Evolutionary conservation across 2,113 vertebrate genomes (phyloP).

Genomic region (Gorsachius goisagi): DNA sequence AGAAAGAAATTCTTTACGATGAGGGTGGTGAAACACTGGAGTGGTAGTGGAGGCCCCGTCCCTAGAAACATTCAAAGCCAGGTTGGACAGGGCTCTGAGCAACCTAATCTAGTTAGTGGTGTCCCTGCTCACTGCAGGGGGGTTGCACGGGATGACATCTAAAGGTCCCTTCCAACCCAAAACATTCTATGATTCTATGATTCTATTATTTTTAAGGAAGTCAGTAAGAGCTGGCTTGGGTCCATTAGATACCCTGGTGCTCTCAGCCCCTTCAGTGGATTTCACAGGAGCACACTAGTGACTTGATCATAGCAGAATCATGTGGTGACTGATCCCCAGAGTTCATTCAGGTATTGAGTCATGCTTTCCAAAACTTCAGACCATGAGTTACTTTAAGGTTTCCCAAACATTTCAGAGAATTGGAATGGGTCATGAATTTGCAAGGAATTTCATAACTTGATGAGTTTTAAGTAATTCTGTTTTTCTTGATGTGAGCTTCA

Average conservation of each 20-base stretch:
- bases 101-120: too few relatives aligned
- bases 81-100: too few relatives aligned
- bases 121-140: too few relatives aligned
- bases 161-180: too few relatives aligned
- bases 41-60: too few relatives aligned
- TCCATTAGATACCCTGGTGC: fast-evolving
- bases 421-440: background rate
- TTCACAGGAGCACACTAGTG: background rate
- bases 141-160: too few relatives aligned
- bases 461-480: background rate
- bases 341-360: background rate
- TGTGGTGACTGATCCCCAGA: background rate
- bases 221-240: background rate
- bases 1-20: too few relatives aligned
- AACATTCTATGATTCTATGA: too few relatives aligned
- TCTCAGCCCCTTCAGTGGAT: background rate
- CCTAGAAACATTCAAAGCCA: too few relatives aligned
- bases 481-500: background rate
- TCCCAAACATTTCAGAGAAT: background rate
- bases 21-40: too few relatives aligned
- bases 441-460: background rate
- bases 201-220: background rate
- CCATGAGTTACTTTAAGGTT: background rate
- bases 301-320: background rate
- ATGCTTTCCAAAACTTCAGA: background rate